Base-by-base conservation (phyloP, 2,113 vertebrate species). In the Etheostoma spectabile region DNA sequence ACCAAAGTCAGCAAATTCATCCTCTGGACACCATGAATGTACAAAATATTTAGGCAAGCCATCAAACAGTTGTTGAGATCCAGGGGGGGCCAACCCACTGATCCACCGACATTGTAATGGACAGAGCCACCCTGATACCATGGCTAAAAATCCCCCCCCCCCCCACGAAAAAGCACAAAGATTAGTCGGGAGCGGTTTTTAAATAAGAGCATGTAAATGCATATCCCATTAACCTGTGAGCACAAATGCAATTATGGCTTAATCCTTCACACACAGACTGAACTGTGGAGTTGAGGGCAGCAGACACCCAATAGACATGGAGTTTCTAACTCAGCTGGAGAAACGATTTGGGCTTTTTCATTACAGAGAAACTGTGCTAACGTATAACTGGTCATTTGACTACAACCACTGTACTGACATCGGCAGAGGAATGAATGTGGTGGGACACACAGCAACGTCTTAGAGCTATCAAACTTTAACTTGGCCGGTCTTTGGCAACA, bases 161-260 rank as follows among this genome's bases (percentile, higher is more conserved):
- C n/a, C n/a, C n/a, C n/a, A n/a, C n/a, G n/a, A 66, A 71, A 30
- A 10, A 33, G 35, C 11, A 19, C 30, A 64, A 22, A 55, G 5
- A 21, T 51, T 6, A 14, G 3, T 59, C 45, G 22, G 16, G 24
- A 33, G 8, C 21, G 4, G 14, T 60, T 63, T 70, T 71, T 46
- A 18, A 74, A 60, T 22, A 30, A 61, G n/a, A 63, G 56, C 60
- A 70, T 27, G 70, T 72, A 68, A 82, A 82, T 68, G 49, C 89
- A n/a, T n/a, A 92, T 91, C 86, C 82, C 57, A 93, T 95, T 91
- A 92, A 88, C 88, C 90, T 87, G 70, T 77, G 81, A 74, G 72
- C n/a, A 68, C 62, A 22, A 88, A 92, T 87, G 89, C 82, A 90
- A 86, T 93, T 92, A 93, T 81, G 65, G n/a, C 77, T 71, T 93